Base-by-base conservation (phyloP, 2,888 invertebrate species). In the Cheiracanthium punctorium region DNA sequence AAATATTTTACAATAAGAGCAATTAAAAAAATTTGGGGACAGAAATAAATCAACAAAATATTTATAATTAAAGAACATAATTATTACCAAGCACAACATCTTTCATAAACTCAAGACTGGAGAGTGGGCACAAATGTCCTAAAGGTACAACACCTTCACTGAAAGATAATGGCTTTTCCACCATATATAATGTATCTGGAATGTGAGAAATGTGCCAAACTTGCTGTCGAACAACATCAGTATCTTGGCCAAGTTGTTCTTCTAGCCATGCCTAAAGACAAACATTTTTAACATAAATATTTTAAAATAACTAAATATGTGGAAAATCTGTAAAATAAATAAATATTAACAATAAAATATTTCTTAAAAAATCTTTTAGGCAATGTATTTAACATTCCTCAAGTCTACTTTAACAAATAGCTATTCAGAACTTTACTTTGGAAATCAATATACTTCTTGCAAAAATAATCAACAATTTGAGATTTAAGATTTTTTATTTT, bases 111-210 rank as follows among this genome's bases (percentile, higher is more conserved):
- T 84, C 88, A n/a, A 75, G 75, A 71, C 80, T 80, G 37, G 80
- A 74, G 1, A 80, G 32, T 77, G 88, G 84, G 72, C 87, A 82
- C 28, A 82, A 32, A 58, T 88, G 81, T 30, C 87, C 81, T 43
- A 85, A 32, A 75, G 82, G 86, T 65, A 89, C 43, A 85, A 88
- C 89, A 91, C 92, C 52, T 91, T 91, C 88, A 48, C 71, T 77
- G 29, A 88, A 84, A n/a, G 88, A 81, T 76, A 93, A 91, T 29
- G 93, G 93, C 89, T 93, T 93, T 88, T 94, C 94, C 74, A 94
- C 93, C 98, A 98, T 98, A 91, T 98, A 98, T 76, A 98, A 93
- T 0, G 97, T 97, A 92, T 98, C 98, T 0, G 98, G 98, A 91
- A 98, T 97, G 87, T 92, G 91, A 10, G 92, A 92, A 64, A 88